Conservation (phyloP, 92 coral and sea anemone species). For the Virgularia gustaviana region DNA sequence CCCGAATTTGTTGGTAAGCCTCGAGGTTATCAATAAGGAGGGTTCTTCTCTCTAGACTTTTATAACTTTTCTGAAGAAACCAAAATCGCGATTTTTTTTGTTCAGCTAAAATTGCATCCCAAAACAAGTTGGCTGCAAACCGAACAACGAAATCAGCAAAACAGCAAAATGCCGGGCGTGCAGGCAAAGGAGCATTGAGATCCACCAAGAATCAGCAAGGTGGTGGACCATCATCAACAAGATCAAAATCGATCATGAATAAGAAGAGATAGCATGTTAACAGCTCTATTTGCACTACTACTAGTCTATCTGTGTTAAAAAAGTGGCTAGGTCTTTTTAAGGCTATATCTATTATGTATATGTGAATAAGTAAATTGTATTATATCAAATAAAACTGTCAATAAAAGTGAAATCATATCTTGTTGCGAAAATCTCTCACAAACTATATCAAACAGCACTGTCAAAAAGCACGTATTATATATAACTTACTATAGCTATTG, state of each 20-base stretch:
- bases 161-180: slow-evolving; percentile 5
- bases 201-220: slow-evolving; percentile 11
- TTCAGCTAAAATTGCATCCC: slow-evolving; percentile 30
- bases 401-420: no score
- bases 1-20: slow-evolving; percentile 37
- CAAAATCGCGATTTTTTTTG: not conserved
- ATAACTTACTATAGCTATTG: not conserved
- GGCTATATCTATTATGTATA: no score
- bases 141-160: slow-evolving; percentile 23
- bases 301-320: not conserved
- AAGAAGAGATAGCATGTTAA: slow-evolving; percentile 5
- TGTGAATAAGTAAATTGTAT: no score
- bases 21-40: no score
- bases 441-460: not conserved
- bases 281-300: not conserved
- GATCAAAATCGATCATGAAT: slow-evolving; percentile 30
- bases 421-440: no score
- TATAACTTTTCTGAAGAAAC: not conserved
- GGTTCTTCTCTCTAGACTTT: no score
- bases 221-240: slow-evolving; percentile 17
- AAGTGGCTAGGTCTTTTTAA: not conserved
- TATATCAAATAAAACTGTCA: no score
- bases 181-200: not conserved
- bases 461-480: not conserved
- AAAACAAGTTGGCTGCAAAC: slow-evolving; percentile 26